Conservation (phyloP, 2,888 invertebrate species). For the Tortrix viridana region DNA sequence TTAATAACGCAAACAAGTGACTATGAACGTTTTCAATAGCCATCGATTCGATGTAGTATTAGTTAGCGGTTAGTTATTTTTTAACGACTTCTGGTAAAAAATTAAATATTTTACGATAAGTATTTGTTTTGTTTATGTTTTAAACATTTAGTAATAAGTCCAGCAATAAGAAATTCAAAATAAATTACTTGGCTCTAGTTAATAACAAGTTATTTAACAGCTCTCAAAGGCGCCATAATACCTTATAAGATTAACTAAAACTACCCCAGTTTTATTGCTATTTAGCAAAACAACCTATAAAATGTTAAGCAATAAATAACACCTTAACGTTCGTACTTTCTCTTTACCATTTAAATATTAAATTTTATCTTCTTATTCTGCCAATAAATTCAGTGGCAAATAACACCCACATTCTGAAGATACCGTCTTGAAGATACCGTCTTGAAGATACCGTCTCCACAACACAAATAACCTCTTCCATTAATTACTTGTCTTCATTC, state of each 20-base stretch:
- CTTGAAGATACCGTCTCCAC: conserved; percentile 1
- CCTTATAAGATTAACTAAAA: not conserved
- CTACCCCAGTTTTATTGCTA: not conserved
- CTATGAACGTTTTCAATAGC: too few relatives aligned
- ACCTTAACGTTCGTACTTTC: conserved; percentile 18
- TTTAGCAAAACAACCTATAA: conserved; percentile 15
- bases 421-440: too few relatives aligned
- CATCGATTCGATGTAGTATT: too few relatives aligned
- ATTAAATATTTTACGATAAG: too few relatives aligned
- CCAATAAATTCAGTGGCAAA: conserved; percentile 12
- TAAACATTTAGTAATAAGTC: too few relatives aligned
- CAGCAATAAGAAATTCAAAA: too few relatives aligned
- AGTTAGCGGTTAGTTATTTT: too few relatives aligned
- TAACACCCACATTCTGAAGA: conserved; percentile 1
- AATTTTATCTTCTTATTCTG: conserved; percentile 21
- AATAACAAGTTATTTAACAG: too few relatives aligned
- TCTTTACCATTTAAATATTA: conserved; percentile 26
- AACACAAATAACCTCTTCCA: conserved; percentile 17
- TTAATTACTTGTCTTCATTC: not conserved
- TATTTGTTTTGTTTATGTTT: too few relatives aligned
- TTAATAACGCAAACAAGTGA: too few relatives aligned
- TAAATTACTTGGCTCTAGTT: too few relatives aligned
- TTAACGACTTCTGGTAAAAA: too few relatives aligned
- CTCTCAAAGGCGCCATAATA: not conserved
- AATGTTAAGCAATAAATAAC: conserved; percentile 20